Percentiles rank a stretch among this genome's conserved stretches.
phyloP scores from a whole-genome alignment of 64 coral and sea anemone genomes.

The Pocillopora verrucosa region DNA sequence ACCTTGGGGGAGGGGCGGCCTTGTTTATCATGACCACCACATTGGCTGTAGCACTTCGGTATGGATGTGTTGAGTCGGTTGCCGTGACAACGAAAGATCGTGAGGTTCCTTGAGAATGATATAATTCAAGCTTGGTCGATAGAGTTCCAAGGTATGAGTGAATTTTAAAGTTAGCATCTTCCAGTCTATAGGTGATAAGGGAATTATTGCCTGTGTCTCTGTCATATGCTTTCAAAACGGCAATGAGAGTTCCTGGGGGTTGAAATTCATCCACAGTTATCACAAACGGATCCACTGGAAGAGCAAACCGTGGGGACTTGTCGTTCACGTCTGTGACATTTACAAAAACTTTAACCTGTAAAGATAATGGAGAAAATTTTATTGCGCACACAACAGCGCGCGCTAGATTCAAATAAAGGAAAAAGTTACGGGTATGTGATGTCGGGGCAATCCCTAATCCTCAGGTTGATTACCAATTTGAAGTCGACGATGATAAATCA shows the following conservation, averaged over 20 bases:
- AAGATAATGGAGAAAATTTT: neutral
- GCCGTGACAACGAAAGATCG: slow-evolving; percentile 80
- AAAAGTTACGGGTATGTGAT: no score
- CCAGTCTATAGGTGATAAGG: slow-evolving; percentile 59
- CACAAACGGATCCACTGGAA: slow-evolving; percentile 68
- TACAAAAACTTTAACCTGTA: slow-evolving; percentile 67
- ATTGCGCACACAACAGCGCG: neutral
- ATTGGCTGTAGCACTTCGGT: slow-evolving; percentile 43
- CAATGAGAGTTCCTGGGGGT: slow-evolving; percentile 5
- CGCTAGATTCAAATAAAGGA: no score
- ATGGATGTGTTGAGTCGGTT: slow-evolving; percentile 57
- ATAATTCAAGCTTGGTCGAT: slow-evolving; percentile 29
- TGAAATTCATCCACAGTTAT: slow-evolving; percentile 46
- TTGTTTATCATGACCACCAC: slow-evolving; percentile 44
- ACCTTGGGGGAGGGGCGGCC: slow-evolving; percentile 37
- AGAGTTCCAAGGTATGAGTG: slow-evolving; percentile 53
- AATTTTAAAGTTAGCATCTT: slow-evolving; percentile 61
- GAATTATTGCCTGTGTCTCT: slow-evolving; percentile 61
- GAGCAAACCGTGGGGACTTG: slow-evolving; percentile 77
- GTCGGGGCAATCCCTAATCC: no score
- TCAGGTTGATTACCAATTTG: no score
- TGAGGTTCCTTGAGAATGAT: neutral
- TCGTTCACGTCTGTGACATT: slow-evolving; percentile 84
- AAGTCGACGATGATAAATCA: no score
- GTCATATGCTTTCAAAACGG: slow-evolving; percentile 62